phyloP scores from a whole-genome alignment of 2,113 vertebrate genomes.

The Dromaius novaehollandiae region DNA sequence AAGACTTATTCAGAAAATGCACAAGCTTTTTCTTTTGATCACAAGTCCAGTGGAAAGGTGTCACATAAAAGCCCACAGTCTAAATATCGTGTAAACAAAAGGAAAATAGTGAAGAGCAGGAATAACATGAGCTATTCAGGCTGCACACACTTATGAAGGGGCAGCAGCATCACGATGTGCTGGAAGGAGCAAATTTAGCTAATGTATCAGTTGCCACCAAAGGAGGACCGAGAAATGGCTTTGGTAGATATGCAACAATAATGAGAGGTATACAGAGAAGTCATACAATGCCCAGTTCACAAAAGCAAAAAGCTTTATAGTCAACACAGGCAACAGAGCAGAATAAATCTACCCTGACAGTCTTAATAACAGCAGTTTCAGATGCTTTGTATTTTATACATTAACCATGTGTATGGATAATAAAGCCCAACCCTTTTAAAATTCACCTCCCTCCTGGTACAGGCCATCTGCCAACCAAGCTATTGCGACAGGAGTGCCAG shows the following conservation, averaged over 20 bases:
- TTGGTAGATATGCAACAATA: conserved; percentile 3
- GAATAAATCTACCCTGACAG: not conserved
- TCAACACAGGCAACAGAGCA: not conserved
- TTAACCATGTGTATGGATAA: not conserved
- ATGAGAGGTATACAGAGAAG: not conserved
- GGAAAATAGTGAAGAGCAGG: not conserved
- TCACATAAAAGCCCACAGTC: conserved; percentile 11
- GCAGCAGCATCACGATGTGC: conserved; percentile 54
- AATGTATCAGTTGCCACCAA: conserved; percentile 27
- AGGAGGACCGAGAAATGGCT: conserved; percentile 48
- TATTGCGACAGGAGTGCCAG: not conserved
- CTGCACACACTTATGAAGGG: not conserved
- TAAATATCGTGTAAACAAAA: conserved; percentile 16
- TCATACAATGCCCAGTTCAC: not conserved
- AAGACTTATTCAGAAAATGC: conserved; percentile 36
- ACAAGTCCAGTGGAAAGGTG: conserved; percentile 31
- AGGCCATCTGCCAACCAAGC: not conserved
- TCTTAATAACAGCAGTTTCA: not conserved
- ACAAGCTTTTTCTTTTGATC: conserved; percentile 39
- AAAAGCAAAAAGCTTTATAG: not conserved
- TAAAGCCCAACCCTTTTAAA: not conserved
- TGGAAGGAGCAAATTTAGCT: conserved; percentile 30
- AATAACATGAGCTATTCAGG: conserved; percentile 13
- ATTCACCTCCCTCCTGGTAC: not conserved
- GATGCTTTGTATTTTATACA: not conserved